Evolutionary conservation across 1,140 invertebrate species (phyloP).

Genomic region (Saxidomus purpurata): DNA sequence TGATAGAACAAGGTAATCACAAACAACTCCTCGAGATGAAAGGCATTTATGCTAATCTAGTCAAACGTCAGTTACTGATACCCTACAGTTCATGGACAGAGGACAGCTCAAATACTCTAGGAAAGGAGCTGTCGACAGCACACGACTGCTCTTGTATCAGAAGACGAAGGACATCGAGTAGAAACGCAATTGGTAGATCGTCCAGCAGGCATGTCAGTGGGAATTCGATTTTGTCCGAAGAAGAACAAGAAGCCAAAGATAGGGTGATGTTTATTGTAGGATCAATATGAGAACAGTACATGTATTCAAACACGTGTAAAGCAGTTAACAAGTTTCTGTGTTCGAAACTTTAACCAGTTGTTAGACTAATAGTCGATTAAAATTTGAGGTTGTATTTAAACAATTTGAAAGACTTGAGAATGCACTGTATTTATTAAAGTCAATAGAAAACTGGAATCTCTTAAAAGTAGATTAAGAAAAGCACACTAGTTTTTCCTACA

Average conservation of each 20-base stretch:
- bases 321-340: too few species aligned
- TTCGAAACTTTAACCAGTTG: too few species aligned
- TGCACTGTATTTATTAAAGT: too few species aligned
- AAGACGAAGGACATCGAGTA: not conserved
- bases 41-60: conserved; percentile 80
- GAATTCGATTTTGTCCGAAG: not conserved
- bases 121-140: not conserved
- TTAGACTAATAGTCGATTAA: too few species aligned
- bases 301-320: too few species aligned
- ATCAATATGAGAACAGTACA: not conserved
- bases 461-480: too few species aligned
- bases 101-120: not conserved
- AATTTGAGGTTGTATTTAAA: too few species aligned
- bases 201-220: not conserved
- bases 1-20: conserved; percentile 80
- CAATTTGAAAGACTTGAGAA: too few species aligned
- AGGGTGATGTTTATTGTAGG: conserved; percentile 26
- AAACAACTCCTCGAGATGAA: conserved; percentile 73
- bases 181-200: not conserved
- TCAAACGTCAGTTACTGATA: conserved; percentile 54
- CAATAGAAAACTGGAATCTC: too few species aligned
- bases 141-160: not conserved
- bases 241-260: not conserved
- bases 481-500: too few species aligned
- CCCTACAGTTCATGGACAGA: conserved; percentile 47